Percentiles rank a stretch among this genome's conserved stretches.
Conservation (phyloP, 2,888 invertebrate genomes). For the Diadegma fenestrale region DNA sequence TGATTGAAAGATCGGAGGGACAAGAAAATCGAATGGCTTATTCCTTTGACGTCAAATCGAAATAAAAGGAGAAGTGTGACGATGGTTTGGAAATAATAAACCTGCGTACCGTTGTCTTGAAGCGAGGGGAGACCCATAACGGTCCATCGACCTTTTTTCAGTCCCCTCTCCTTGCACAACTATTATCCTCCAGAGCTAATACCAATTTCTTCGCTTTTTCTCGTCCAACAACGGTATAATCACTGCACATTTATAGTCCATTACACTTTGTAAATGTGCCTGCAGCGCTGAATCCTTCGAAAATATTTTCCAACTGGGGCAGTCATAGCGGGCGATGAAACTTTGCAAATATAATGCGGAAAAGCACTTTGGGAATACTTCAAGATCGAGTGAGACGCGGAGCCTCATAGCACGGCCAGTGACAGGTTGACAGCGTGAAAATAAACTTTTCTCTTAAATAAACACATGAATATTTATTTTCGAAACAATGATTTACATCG, state of each 20-base stretch:
- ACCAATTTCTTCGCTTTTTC: constrained; percentile 40
- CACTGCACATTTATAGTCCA: constrained; percentile 23
- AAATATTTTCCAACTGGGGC: constrained; percentile 34
- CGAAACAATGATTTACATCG: constrained; percentile 49
- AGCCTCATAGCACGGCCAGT: neutral
- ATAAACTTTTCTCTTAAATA: neutral
- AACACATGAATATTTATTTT: constrained; percentile 54
- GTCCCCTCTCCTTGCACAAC: constrained; percentile 16
- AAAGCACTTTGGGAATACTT: neutral
- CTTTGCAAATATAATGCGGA: constrained; percentile 42
- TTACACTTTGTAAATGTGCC: constrained; percentile 35
- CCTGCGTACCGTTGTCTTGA: constrained; percentile 39
- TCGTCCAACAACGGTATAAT: constrained; percentile 24
- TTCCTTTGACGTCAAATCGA: constrained; percentile 4
- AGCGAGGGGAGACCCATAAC: constrained; percentile 41
- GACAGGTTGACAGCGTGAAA: neutral
- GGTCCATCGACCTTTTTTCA: constrained; percentile 57
- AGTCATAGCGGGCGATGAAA: constrained; percentile 11
- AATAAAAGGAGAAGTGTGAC: constrained; percentile 11
- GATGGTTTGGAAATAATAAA: constrained; percentile 50
- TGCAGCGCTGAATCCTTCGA: constrained; percentile 8
- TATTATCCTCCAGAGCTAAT: constrained; percentile 38
- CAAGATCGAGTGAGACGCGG: constrained; percentile 1
- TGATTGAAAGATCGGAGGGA: neutral
- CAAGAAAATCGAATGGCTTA: neutral